Evolutionary conservation across 1,140 invertebrate species (phyloP).

Genomic region (Hyles vespertilio): DNA sequence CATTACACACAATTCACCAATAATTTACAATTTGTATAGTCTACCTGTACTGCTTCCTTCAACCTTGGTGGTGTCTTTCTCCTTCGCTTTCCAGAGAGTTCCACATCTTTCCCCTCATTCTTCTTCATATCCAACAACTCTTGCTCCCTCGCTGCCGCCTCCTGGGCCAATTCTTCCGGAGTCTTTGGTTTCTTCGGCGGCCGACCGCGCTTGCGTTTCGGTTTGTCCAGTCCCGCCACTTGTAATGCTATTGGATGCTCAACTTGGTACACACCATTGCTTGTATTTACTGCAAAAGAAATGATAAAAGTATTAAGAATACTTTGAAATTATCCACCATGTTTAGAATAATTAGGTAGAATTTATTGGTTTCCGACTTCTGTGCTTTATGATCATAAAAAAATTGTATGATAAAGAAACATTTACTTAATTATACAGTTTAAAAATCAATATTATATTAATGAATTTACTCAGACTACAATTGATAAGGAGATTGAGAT

Average conservation of each 20-base stretch:
- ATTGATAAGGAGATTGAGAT: too few relatives aligned
- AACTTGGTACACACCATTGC: constrained; percentile 47
- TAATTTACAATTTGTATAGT: constrained; percentile 24
- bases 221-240: constrained; percentile 80
- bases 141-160: constrained; percentile 39
- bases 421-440: too few relatives aligned
- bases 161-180: constrained; percentile 56
- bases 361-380: too few relatives aligned
- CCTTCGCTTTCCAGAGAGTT: constrained; percentile 77
- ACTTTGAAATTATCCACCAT: constrained; percentile 7
- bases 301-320: constrained; percentile 1
- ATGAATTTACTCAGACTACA: too few relatives aligned
- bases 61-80: constrained; percentile 82
- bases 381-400: too few relatives aligned
- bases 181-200: constrained; percentile 82
- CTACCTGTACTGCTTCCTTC: constrained; percentile 81
- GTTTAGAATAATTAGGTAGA: too few relatives aligned
- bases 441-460: too few relatives aligned
- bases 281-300: constrained; percentile 45
- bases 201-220: constrained; percentile 81
- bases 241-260: constrained; percentile 63
- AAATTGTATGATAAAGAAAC: too few relatives aligned
- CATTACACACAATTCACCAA: constrained; percentile 5
- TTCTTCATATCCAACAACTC: constrained; percentile 31
- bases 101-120: constrained; percentile 69